Evolutionary conservation across 92 coral and sea anemone species (phyloP).

Genomic region (Bergia sp.): DNA sequence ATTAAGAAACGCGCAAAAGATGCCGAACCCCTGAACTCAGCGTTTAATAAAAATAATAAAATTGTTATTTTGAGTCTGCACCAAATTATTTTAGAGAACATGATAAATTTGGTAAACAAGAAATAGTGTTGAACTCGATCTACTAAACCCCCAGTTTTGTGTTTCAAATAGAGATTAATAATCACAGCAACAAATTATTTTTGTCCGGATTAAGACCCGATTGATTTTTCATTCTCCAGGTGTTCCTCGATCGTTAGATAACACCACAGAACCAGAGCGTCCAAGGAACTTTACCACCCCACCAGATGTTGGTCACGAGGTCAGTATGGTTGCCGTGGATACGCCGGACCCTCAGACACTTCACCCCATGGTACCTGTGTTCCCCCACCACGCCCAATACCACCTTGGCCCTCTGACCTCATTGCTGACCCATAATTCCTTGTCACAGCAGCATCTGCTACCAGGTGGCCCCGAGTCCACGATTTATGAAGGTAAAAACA

Average conservation of each 20-base stretch:
- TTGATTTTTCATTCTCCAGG: background rate
- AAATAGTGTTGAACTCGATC: too few relatives aligned
- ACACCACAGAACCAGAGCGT: constrained; percentile 29
- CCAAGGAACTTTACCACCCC: constrained; percentile 34
- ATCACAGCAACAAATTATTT: too few relatives aligned
- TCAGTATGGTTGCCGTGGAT: constrained; percentile 18
- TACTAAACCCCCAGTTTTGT: too few relatives aligned
- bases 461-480: background rate
- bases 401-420: constrained; percentile 25
- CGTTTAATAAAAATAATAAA: too few relatives aligned
- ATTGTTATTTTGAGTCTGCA: too few relatives aligned
- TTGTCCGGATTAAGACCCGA: too few relatives aligned
- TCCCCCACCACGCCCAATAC: constrained; percentile 11
- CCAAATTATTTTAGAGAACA: too few relatives aligned
- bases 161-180: too few relatives aligned
- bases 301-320: constrained; percentile 32
- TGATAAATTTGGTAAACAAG: too few relatives aligned
- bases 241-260: constrained; percentile 4
- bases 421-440: constrained; percentile 5
- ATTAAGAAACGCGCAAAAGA: too few relatives aligned
- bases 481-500: constrained; percentile 9
- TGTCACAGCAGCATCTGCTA: constrained; percentile 12
- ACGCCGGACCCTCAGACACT: constrained; percentile 24
- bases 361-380: background rate
- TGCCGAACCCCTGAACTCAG: too few relatives aligned